Percentiles rank a stretch among this genome's conserved stretches.
Conservation (phyloP, 2,113 vertebrate genomes). For the Peromyscus leucopus region DNA sequence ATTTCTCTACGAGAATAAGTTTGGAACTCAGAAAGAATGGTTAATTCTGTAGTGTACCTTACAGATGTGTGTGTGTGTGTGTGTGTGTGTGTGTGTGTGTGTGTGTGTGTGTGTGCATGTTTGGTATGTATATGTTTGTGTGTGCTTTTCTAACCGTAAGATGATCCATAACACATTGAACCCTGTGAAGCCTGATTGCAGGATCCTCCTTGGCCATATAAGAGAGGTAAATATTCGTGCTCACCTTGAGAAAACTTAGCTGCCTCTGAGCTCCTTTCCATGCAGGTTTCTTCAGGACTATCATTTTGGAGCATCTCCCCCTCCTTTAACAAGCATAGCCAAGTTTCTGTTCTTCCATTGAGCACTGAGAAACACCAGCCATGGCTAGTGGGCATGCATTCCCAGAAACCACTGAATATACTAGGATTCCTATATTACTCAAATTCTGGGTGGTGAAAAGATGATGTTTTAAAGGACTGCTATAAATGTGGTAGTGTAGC, state of each 20-base stretch:
- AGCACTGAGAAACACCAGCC: not conserved
- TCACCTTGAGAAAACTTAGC: not conserved
- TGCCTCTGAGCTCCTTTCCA: not conserved
- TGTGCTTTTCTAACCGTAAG: not conserved
- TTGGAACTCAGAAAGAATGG: not conserved
- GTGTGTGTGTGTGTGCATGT: too few relatives aligned
- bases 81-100: not conserved
- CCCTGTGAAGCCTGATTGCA: not conserved
- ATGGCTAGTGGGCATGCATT: not conserved
- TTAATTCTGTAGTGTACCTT: not conserved
- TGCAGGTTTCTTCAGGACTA: not conserved
- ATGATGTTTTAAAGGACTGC: constrained; percentile 11
- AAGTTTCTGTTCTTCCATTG: not conserved
- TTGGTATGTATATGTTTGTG: too few relatives aligned
- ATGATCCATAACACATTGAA: not conserved
- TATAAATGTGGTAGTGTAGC: not conserved
- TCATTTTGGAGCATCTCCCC: not conserved
- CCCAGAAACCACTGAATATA: constrained; percentile 40
- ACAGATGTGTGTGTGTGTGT: not conserved
- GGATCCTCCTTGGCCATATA: not conserved
- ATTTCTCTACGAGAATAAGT: constrained; percentile 40
- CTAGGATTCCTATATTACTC: not conserved
- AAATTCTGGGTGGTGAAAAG: not conserved
- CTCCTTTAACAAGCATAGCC: not conserved
- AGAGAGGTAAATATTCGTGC: not conserved